These are phyloP conservation scores for Cylas formicarius DNA, from an alignment of 1,140 invertebrate genomes.

Conservation along the genomic window DNA sequence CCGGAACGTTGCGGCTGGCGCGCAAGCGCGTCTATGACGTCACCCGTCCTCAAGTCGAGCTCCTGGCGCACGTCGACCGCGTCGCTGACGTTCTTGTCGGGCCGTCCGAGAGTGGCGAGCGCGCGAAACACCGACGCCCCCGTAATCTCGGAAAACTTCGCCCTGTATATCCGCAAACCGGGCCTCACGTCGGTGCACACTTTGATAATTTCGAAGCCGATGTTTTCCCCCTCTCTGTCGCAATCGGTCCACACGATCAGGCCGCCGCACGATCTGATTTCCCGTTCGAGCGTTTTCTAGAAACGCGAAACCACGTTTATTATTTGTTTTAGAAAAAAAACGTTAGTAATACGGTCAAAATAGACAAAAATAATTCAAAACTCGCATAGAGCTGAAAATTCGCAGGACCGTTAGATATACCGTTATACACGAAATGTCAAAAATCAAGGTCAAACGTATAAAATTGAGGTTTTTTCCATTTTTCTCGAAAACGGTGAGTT, in stretches of 20 bases:
- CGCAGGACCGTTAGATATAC: no score
- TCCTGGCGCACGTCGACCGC: conserved; percentile 94
- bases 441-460: no score
- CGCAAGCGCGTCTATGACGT: conserved; percentile 5
- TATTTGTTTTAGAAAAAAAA: no score
- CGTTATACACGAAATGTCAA: no score
- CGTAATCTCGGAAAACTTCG: conserved; percentile 98
- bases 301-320: no score
- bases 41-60: conserved; percentile 93
- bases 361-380: no score
- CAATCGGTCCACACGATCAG: conserved; percentile 99
- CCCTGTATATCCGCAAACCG: conserved; percentile 71
- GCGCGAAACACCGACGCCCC: conserved; percentile 69
- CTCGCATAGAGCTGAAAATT: no score
- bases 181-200: conserved; percentile 79
- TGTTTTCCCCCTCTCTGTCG: conserved; percentile 99
- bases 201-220: conserved; percentile 95
- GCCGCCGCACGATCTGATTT: conserved; percentile 66
- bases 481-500: no score
- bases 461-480: no score
- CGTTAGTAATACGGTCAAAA: no score
- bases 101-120: conserved; percentile 66
- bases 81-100: conserved; percentile 80
- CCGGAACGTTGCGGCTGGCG: conserved; percentile 2
- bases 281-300: conserved; percentile 73